Evolutionary conservation across 1,140 invertebrate species (phyloP), one percentile per base, ranked within the genome.

Genomic region (Caenorhabditis latens): DNA sequence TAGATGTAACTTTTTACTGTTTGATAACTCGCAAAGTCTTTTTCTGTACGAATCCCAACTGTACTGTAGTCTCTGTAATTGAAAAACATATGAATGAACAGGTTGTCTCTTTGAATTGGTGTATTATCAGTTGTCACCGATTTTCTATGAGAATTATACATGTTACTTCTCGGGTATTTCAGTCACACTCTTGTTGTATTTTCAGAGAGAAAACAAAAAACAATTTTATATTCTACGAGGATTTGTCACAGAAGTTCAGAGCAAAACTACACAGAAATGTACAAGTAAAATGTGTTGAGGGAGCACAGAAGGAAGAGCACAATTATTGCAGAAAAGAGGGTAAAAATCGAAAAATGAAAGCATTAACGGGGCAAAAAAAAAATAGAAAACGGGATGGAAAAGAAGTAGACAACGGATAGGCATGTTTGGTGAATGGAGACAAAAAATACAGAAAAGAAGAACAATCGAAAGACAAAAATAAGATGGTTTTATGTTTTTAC

Each of bases 251-350:
- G 42, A 58, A 40, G 57, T 19, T 32, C 16, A 50, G 24, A 84
- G 55, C 50, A 84, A 43, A 46, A 43, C 53, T 58, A 84, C 82
- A 84, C 82, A 84, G 82, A 58, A 83, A 46, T 57, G 21, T 61
- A 84, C 82, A 84, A 84, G 46, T 84, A 84, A 67, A 43, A 53
- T 43, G 42, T 42, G 11, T 48, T 14, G 14, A n/a, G 43, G 61
- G 48, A 63, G 55, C 53, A 63, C 83, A 61, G 55, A 84, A 43
- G 11, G 11, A 48, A 40, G 43, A 83, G 19, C 46, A 57, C 1
- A 48, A 14, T 16, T 63, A 65, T 63, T 61, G 46, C 57, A 32
- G 21, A 61, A 9, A 46, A n/a, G 24, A 11, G 42, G 32, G 40
- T 9, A 6, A 42, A 6, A 42, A 57, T 63, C 11, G 21, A 13